Conservation (phyloP, 2,797 vertebrate species). For the Chaenodraco wilsoni region DNA sequence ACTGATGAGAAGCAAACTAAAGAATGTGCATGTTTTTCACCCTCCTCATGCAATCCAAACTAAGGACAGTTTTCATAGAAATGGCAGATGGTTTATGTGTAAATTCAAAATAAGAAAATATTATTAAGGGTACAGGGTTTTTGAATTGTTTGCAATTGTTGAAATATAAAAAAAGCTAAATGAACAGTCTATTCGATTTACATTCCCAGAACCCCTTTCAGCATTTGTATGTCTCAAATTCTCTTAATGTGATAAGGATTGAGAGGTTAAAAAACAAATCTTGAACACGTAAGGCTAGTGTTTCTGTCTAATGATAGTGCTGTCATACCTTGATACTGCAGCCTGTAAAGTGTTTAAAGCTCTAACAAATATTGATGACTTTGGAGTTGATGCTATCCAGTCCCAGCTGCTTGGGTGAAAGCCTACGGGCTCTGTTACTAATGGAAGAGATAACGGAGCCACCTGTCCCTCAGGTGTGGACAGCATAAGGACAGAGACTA, state of each 20-base stretch:
- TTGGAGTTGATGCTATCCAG: conserved; percentile 39
- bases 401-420: conserved; percentile 21
- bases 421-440: conserved; percentile 36
- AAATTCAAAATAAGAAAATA: conserved; percentile 20
- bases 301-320: conserved; percentile 24
- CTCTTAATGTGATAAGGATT: conserved; percentile 36
- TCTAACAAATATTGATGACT: conserved; percentile 34
- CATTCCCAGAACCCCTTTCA: conserved; percentile 38
- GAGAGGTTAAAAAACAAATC: conserved; percentile 21
- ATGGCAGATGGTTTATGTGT: conserved; percentile 37
- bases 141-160: no score
- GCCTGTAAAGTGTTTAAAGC: conserved; percentile 45
- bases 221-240: conserved; percentile 45
- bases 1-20: conserved; percentile 31
- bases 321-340: conserved; percentile 41
- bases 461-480: conserved; percentile 40
- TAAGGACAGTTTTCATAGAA: conserved; percentile 25
- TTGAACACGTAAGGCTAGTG: not conserved
- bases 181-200: conserved; percentile 23
- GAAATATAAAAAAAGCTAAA: conserved; percentile 4
- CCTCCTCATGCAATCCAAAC: conserved; percentile 29
- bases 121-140: no score
- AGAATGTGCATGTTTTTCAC: conserved; percentile 24
- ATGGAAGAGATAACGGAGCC: conserved; percentile 41
- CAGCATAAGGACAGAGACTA: conserved; percentile 29